Base-by-base conservation (phyloP, 2,888 invertebrate genomes). In the Cetonia aurata region DNA sequence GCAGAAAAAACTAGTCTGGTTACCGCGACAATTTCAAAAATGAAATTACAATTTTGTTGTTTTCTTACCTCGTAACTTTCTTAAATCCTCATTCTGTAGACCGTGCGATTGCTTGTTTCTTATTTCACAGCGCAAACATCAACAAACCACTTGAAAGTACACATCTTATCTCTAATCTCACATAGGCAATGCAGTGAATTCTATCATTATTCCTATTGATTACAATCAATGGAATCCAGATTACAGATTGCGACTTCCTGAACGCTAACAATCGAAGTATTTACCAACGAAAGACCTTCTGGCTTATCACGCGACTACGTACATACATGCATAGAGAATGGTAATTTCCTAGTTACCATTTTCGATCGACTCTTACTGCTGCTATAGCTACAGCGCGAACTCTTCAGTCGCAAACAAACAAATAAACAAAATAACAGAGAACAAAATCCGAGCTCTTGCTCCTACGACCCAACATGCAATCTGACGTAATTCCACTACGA, bases 401-500 rank as follows among this genome's bases (percentile, higher is more conserved):
- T 31, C 13, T 37, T 10, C 37, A 10, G 37, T 37, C 37, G 31
- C 25, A 25, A 33, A 55, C n/a, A 15, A 56, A 56, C 15, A 56
- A 56, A 15, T 10, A 15, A 56, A 56, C 33, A 33, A 37, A 41
- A 56, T 37, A 56, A 56, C 13, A 56, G 33, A 37, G 4, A 52
- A 19, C 52, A 52, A 56, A 31, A 31, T 15, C 10, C 12, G 52
- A 52, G 13, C 33, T 3, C 37, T 15, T 56, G 37, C 37, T 37
- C 37, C 37, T 0, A 37, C 55, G 37, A 56, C 15, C 37, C 2
- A 56, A 56, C 55, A 56, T 56, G 55, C 55, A 15, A 56, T 56
- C 55, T 56, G 37, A 56, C 55, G 55, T 37, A 56, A 56, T 56
- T 56, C 55, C 55, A 56, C 55, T 15, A 56, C 37, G 33, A 15